These are phyloP conservation scores for Phlogophora meticulosa DNA, from an alignment of 2,888 invertebrate species.

Conservation along the genomic window DNA sequence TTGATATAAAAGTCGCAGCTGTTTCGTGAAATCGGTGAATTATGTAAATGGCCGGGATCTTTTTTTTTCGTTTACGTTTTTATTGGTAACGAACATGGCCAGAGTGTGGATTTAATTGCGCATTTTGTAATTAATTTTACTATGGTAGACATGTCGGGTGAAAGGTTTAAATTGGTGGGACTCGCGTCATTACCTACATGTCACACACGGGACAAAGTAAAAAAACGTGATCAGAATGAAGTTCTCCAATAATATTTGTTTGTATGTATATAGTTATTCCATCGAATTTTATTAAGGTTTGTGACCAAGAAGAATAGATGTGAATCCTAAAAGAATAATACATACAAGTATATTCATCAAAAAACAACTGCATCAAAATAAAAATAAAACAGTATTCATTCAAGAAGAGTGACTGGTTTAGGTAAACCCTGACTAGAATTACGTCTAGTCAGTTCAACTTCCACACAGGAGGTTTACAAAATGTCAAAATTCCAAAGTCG, in stretches of 20 bases:
- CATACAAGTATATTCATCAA: too few species aligned
- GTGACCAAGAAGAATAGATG: not conserved
- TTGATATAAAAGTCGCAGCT: constrained; percentile 66
- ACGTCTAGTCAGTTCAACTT: too few species aligned
- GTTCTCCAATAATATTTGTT: not conserved
- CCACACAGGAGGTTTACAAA: not conserved
- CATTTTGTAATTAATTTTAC: constrained; percentile 61
- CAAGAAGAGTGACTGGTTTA: too few species aligned
- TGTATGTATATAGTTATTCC: not conserved
- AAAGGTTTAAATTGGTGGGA: constrained; percentile 25
- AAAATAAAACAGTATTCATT: too few species aligned
- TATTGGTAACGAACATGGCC: constrained; percentile 55
- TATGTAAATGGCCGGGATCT: constrained; percentile 56
- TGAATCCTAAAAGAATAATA: too few species aligned
- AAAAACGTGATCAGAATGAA: not conserved
- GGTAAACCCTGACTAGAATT: too few species aligned
- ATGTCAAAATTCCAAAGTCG: constrained; percentile 9
- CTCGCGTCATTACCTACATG: constrained; percentile 22
- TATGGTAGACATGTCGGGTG: constrained; percentile 7
- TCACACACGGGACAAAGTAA: not conserved
- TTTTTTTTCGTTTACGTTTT: constrained; percentile 46
- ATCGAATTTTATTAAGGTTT: not conserved
- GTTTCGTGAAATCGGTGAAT: constrained; percentile 65
- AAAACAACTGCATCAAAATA: too few species aligned
- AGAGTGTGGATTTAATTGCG: constrained; percentile 59